phyloP scores from a whole-genome alignment of 2,113 vertebrate species.

The Amazona guildingii region DNA sequence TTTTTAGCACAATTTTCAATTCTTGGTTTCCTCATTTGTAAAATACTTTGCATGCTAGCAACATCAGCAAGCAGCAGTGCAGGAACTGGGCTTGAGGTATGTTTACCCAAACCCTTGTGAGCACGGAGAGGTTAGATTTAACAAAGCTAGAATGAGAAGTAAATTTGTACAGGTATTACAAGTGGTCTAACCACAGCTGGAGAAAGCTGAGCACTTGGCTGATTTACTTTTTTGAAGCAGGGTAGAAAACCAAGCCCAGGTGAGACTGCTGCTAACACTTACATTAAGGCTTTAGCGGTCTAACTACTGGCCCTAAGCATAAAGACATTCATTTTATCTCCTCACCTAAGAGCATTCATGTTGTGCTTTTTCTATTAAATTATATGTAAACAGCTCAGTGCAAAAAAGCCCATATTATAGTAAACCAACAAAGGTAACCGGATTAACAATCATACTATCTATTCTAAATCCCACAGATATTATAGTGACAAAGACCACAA shows the following conservation, averaged over 20 bases:
- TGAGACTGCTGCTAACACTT: background rate
- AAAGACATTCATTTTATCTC: background rate
- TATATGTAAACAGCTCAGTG: background rate
- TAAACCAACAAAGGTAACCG: background rate
- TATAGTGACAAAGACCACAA: background rate
- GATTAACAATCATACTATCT: background rate
- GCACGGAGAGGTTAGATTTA: background rate
- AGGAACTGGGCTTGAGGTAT: background rate
- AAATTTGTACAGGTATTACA: background rate
- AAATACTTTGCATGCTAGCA: background rate
- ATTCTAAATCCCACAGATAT: background rate
- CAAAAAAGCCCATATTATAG: background rate
- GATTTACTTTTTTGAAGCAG: background rate
- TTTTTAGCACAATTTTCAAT: background rate
- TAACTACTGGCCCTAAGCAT: background rate
- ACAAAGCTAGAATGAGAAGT: background rate
- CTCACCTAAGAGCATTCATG: background rate
- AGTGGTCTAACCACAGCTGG: background rate
- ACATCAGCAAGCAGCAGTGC: background rate
- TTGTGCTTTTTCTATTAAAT: background rate
- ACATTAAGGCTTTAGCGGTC: background rate
- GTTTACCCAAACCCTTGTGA: background rate
- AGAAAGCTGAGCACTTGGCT: background rate
- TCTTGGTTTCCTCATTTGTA: background rate
- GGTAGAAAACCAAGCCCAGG: background rate